Percentiles rank a stretch among this genome's conserved stretches.
Evolutionary conservation across 2,113 vertebrate species (phyloP).

Genomic region (Xenopus laevis): DNA sequence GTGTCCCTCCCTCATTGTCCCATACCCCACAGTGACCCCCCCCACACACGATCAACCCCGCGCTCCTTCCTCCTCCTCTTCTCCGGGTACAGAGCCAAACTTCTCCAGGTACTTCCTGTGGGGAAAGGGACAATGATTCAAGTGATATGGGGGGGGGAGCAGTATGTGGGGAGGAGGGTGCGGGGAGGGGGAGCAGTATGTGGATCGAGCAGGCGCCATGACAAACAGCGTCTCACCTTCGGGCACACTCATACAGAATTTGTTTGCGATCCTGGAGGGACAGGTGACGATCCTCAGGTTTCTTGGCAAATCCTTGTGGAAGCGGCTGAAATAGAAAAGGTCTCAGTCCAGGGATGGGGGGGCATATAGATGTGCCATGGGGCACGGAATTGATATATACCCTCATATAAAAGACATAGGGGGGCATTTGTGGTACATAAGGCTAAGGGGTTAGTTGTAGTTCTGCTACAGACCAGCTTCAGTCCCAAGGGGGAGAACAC

Average conservation of each 20-base stretch:
- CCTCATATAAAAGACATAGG: no score
- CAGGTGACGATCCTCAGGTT: conserved; percentile 84
- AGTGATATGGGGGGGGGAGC: no score
- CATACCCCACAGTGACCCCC: not conserved
- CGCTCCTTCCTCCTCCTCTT: not conserved
- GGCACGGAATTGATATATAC: no score
- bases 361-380: conserved; percentile 49
- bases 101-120: conserved; percentile 21
- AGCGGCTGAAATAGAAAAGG: conserved; percentile 58
- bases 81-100: not conserved
- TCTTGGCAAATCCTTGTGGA: conserved; percentile 79
- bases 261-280: conserved; percentile 93
- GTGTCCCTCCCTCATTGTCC: no score
- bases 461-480: no score
- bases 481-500: no score
- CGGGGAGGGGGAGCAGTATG: no score
- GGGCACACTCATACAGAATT: conserved; percentile 85
- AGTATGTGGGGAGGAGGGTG: no score
- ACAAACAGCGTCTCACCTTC: conserved; percentile 67
- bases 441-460: no score
- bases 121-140: not conserved
- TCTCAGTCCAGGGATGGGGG: conserved; percentile 50
- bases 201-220: no score
- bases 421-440: no score
- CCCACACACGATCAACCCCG: not conserved